Evolutionary conservation across 2,888 invertebrate genomes (phyloP), one percentile per base, ranked within the genome.

Genomic region (Brassicogethes aeneus): DNA sequence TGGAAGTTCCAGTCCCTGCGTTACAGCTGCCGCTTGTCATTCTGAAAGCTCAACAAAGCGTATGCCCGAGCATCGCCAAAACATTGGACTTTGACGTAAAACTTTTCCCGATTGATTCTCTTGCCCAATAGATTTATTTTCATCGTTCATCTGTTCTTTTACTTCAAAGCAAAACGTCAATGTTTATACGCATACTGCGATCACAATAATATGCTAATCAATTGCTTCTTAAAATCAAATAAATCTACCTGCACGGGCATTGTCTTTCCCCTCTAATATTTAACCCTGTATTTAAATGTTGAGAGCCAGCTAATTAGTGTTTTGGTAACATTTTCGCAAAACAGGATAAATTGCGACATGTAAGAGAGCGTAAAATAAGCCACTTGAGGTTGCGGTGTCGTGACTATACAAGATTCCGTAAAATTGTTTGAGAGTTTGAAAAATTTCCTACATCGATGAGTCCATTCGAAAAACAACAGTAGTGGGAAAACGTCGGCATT

Each of bases 401-500:
- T 61, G 64, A 63, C 62, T 58, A 46, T 50, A 61, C 56, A 59
- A 60, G 63, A 64, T 64, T 65, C 65, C 64, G 61, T 59, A 60
- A 61, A 64, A 63, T 60, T 59, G 61, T 62, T 64, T 63, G 59
- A 61, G 56, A 57, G 57, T 60, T 60, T 61, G 57, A 55, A 54
- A 53, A 59, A 60, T 60, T 63, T 61, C 59, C 58, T 55, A 57
- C 57, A 48, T 51, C 52, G 55, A 43, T 50, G 53, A 53, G 51
- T 50, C 52, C 51, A 52, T 52, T 58, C 58, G 53, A 55, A 54
- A 55, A 43, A 55, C 38, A 54, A 62, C 62, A 56, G 64, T 64
- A 64, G 62, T 62, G 64, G 62, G 64, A 64, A 65, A 63, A 61
- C 54, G 64, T 62, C 66, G 66, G 68, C 65, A 66, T 67, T 67